Percentiles rank a stretch among this genome's conserved stretches.
Evolutionary conservation across 2,113 vertebrate species (phyloP).

Genomic region (Okapia johnstoni): DNA sequence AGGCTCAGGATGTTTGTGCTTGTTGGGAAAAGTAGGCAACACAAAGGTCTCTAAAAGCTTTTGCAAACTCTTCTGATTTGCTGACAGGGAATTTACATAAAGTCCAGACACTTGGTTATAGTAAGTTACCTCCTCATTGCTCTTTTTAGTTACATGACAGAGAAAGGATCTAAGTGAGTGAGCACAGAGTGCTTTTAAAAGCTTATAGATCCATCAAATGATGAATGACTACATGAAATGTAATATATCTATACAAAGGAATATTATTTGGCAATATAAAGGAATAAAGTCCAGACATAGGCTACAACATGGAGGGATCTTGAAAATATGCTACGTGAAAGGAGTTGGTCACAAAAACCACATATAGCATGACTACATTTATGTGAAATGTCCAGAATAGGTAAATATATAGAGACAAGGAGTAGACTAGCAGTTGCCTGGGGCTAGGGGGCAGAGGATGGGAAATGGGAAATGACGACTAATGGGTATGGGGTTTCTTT

Average conservation of each 20-base stretch:
- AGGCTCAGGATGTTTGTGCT: neutral
- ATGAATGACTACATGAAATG: neutral
- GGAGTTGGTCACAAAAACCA: neutral
- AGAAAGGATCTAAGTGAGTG: neutral
- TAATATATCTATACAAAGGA: neutral
- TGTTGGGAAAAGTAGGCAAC: neutral
- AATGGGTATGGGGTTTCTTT: neutral
- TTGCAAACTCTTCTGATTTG: neutral
- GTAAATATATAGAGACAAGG: neutral
- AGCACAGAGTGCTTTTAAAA: neutral
- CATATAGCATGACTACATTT: neutral
- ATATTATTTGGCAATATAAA: neutral
- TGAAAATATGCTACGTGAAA: neutral
- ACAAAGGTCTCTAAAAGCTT: neutral
- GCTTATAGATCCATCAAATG: neutral
- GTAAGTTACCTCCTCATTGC: neutral
- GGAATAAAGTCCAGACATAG: neutral
- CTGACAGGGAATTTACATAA: neutral
- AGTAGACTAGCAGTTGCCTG: neutral
- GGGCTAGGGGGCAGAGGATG: neutral
- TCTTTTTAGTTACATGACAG: neutral
- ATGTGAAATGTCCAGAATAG: neutral
- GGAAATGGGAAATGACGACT: neutral
- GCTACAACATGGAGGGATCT: neutral
- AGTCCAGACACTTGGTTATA: neutral